These are phyloP conservation scores for Wasmannia auropunctata DNA, from an alignment of 1,140 invertebrate genomes.

Conservation along the genomic window DNA sequence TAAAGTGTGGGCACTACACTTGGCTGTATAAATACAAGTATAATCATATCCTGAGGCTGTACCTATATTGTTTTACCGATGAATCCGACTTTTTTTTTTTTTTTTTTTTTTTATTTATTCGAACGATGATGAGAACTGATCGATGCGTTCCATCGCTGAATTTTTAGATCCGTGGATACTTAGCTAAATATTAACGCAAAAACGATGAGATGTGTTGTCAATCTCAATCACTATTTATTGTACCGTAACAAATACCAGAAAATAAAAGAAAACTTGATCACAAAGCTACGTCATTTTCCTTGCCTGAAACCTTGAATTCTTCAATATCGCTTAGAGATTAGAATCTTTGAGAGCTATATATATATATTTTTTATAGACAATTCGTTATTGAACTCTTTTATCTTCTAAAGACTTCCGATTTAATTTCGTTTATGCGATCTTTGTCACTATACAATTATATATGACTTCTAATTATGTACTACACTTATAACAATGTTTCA, in stretches of 20 bases:
- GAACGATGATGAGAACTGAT: background rate
- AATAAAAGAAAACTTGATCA: conserved; percentile 55
- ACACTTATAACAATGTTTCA: background rate
- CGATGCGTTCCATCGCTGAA: background rate
- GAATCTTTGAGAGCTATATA: background rate
- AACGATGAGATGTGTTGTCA: conserved; percentile 56
- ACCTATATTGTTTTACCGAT: conserved; percentile 41
- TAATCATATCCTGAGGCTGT: conserved; percentile 35
- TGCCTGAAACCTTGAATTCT: background rate
- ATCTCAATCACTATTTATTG: conserved; percentile 72
- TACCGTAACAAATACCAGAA: conserved; percentile 70
- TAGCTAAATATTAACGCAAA: conserved; percentile 54
- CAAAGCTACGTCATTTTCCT: background rate
- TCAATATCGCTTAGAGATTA: background rate
- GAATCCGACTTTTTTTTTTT: conserved; percentile 8
- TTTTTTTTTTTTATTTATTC: background rate
- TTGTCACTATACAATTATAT: background rate
- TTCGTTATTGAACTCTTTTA: background rate
- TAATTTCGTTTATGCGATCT: background rate
- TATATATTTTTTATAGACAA: background rate
- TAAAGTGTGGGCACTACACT: conserved; percentile 48
- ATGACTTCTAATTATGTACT: background rate
- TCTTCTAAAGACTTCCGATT: background rate
- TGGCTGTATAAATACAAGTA: conserved; percentile 47
- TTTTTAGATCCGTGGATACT: conserved; percentile 39